phyloP scores from a whole-genome alignment of 2,113 vertebrate genomes.

The Oxyura jamaicensis region DNA sequence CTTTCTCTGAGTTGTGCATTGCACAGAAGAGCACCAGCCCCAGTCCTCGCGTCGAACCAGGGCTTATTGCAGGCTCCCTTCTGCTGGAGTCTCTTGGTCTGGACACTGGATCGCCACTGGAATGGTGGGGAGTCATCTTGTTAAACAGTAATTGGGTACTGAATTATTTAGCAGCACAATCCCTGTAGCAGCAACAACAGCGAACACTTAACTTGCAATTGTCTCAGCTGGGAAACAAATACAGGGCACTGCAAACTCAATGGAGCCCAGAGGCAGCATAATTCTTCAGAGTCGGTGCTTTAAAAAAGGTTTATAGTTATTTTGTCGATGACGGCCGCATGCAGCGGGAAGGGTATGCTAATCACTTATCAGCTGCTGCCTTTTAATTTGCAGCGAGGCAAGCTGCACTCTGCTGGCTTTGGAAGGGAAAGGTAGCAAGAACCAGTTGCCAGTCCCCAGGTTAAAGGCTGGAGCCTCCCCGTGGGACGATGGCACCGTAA shows the following conservation, averaged over 20 bases:
- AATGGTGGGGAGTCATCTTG: not conserved
- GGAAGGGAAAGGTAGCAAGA: not conserved
- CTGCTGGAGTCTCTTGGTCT: not conserved
- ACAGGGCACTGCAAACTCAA: not conserved
- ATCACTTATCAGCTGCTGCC: not conserved
- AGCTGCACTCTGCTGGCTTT: not conserved
- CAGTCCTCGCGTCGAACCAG: not conserved
- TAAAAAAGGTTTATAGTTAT: not conserved
- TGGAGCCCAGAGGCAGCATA: not conserved
- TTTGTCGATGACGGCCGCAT: not conserved
- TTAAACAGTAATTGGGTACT: conserved; percentile 59
- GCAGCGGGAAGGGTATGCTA: not conserved
- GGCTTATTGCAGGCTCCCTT: not conserved
- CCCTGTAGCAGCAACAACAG: not conserved
- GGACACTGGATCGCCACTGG: not conserved
- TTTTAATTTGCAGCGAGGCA: not conserved
- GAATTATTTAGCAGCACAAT: conserved; percentile 64
- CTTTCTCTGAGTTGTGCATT: not conserved
- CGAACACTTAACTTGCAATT: not conserved
- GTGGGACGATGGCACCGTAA: too few relatives aligned
- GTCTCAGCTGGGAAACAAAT: conserved; percentile 29
- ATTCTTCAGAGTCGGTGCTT: not conserved
- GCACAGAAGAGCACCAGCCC: not conserved
- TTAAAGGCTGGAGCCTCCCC: not conserved
- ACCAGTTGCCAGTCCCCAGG: fast-evolving